Base-by-base conservation (phyloP, 2,797 vertebrate genomes). In the Malacoraja senta region DNA sequence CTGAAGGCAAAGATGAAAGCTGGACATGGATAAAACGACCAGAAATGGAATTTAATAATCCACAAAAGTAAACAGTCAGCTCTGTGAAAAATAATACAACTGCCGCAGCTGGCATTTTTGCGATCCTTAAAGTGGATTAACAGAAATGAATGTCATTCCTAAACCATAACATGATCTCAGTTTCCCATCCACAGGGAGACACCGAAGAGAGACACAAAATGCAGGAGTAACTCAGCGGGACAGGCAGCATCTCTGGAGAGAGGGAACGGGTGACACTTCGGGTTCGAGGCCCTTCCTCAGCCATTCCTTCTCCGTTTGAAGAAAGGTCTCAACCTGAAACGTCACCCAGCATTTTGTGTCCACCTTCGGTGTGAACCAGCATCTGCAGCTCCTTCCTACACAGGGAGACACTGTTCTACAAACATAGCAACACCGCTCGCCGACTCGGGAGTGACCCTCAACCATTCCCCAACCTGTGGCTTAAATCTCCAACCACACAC, bases 1-100 rank as follows among this genome's bases (percentile, higher is more conserved):
- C 84, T 88, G 61, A 65, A 88, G 15, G 61, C 65, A 32, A 32
- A 86, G 29, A 29, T 86, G 83, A 65, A 88, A 32, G 1, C 61
- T 88, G 61, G 84, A 88, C 61, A n/a, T 29, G 58, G 84, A 88
- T 65, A 88, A 88, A 88, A 63, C 83, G 17, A 65, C n/a, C 61
- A 88, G 84, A 65, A 63, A 88, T 65, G 84, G 61, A 88, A 65
- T 88, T 65, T 65, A 88, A 88, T 88, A 88, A 88, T 65, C 29
- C 81, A n/a, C 26, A 88, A 32, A 86, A 88, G 63, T 65, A 63
- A 86, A 63, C 58, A 86, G 83, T 63, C 58, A n/a, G 29, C 83
- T 19, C 58, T 88, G 84, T 83, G 61, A 88, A 88, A 78, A 65
- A 88, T 88, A 65, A 65, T 65, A 65, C 63, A 88, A 15, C n/a